Conservation (phyloP, 2,113 vertebrate species). For the Rattus rattus region DNA sequence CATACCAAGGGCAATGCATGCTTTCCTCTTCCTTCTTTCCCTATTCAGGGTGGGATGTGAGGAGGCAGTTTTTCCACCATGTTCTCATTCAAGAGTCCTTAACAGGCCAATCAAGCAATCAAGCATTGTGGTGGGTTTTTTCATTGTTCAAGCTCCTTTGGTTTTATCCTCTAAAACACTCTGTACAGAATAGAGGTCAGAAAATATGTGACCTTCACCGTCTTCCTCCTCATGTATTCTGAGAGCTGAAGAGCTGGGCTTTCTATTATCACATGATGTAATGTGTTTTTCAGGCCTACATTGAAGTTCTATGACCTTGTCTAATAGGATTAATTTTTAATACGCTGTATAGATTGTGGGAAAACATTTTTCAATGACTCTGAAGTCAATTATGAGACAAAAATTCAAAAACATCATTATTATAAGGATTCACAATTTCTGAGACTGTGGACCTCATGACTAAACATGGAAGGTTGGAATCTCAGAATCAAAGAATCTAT, state of each 20-base stretch:
- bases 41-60: not conserved
- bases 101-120: not conserved
- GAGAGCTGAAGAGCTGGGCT: not conserved
- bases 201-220: not conserved
- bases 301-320: not conserved
- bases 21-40: not conserved
- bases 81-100: not conserved
- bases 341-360: not conserved
- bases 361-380: not conserved
- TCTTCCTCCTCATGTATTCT: not conserved
- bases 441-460: not conserved
- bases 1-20: not conserved
- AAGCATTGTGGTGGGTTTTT: not conserved
- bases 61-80: not conserved
- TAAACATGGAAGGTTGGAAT: not conserved
- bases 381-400: not conserved
- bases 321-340: slow-evolving; percentile 32
- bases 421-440: not conserved
- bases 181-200: not conserved
- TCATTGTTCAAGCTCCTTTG: not conserved
- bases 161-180: not conserved
- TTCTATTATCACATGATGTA: not conserved
- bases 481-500: not conserved
- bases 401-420: not conserved
- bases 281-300: too few species aligned